Evolutionary conservation across 2,113 vertebrate genomes (phyloP), one percentile per base, ranked within the genome.

Genomic region (Colius striatus): DNA sequence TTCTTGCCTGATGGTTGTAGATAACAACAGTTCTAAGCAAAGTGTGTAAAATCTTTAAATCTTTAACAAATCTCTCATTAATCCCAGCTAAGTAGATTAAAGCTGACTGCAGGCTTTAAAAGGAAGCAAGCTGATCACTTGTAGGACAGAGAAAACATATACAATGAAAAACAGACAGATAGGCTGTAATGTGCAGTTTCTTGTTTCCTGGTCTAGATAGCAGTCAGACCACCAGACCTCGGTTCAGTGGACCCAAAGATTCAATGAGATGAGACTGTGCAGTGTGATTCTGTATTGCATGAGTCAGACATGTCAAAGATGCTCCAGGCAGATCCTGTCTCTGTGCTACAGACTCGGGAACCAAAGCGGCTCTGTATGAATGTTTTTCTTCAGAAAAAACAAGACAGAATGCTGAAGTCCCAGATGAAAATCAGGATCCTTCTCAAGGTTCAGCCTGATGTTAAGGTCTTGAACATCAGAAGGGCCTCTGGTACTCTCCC

Each of bases 51-150:
- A 95, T 92, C 91, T 94, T 89, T 83, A 92, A 85, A 87, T 94
- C 94, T 96, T 95, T 94, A 95, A 87, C 70, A 96, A 94, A 96
- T 96, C 95, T 96, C 84, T 94, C 78, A 89, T 95, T 97, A 96
- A 94, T 95, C 92, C 92, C 55, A 80, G 55, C 66, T 96, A 95
- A 97, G 67, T 61, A 94, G 94, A 96, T 96, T 95, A 95, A 92
- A 92, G 80, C 54, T 88, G 77, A 78, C 89, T 76, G 82, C 48
- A 80, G 93, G 87, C 75, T 95, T 95, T 96, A 78, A 90, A 84
- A 92, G 75, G 72, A 75, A 90, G 75, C 61, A 84, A 78, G 63
- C 72, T 90, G 91, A 87, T 95, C 72, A 70, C 80, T 91, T 87
- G 60, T 41, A 87, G 66, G 66, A 81, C 43, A 66, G 90, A 76